Evolutionary conservation across 2,888 invertebrate species (phyloP), one percentile per base, ranked within the genome.

Genomic region (Apodemia mormo): DNA sequence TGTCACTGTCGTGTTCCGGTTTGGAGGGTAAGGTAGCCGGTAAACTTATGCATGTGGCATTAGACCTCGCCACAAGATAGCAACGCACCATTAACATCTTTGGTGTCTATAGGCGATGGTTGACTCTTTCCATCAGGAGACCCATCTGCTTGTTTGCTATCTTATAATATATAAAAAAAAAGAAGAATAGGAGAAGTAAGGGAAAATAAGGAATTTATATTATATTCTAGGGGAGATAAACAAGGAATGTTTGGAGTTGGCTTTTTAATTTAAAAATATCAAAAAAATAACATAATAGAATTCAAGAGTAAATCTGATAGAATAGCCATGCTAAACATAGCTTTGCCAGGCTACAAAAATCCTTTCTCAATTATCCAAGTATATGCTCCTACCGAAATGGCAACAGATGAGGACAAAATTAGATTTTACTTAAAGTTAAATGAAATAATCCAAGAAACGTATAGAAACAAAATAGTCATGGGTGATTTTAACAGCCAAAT

Each of bases 271-370:
- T 73, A 75, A 56, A 73, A 70, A 70, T 30, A 72, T 2, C 56
- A 71, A 14, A 74, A 70, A 66, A 43, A 73, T 29, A 66, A 70
- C 4, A 73, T 76, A 1, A 65, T 67, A 52, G 72, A 69, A 68
- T 71, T 76, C 22, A 58, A 22, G 56, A 49, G 74, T 7, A 64
- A 74, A 37, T 74, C 73, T n/a, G 76, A 76, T 8, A 70, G 76
- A 52, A 74, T 76, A 45, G 73, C 71, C 12, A 65, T 76, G 4
- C 40, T 76, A 12, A 74, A 75, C 37, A 72, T 75, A 10, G 49
- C 29, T 10, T 49, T 75, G n/a, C 71, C 69, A 0, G 61, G 64
- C 30, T n/a, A 70, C 5, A 45, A 68, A 43, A 10, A 69, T 1
- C 65, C 45, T 1, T 45, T 49, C n/a, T 71, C 71, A 3, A 72